A percentile compares a stretch with the other conserved stretches of the same genome.
Evolutionary conservation across 2,797 vertebrate species (phyloP).

Genomic region (Adrianichthys oophorus): DNA sequence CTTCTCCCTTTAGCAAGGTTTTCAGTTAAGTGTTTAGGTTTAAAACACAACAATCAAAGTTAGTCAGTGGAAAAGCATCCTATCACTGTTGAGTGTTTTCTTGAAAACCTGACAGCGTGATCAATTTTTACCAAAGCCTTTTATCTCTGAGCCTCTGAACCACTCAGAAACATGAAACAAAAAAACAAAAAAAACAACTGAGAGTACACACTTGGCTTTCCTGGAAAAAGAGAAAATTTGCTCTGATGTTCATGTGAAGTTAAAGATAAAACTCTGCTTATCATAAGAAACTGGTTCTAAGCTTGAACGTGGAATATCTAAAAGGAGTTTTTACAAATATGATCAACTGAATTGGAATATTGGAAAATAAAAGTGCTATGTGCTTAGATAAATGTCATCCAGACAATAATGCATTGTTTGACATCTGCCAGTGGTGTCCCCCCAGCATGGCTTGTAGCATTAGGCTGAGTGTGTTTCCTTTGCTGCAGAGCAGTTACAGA

Average conservation of each 20-base stretch:
- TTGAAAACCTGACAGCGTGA: neutral
- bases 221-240: slow-evolving; percentile 1
- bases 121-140: slow-evolving; percentile 2
- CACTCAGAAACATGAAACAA: neutral
- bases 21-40: neutral
- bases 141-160: neutral
- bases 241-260: no score
- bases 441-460: slow-evolving; percentile 43
- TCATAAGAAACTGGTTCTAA: no score
- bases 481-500: slow-evolving; percentile 54
- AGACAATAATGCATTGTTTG: slow-evolving; percentile 46
- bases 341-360: neutral
- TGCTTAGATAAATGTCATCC: slow-evolving; percentile 50
- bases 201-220: neutral
- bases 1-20: neutral
- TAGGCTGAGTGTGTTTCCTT: slow-evolving; percentile 51
- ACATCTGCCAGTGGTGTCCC: slow-evolving; percentile 33
- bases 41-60: neutral
- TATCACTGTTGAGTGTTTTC: neutral
- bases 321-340: no score
- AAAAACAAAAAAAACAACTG: neutral
- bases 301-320: no score
- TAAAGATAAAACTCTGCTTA: no score
- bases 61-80: neutral
- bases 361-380: slow-evolving; percentile 18